A percentile compares a stretch with the other conserved stretches of the same genome.
These are phyloP conservation scores for Sebastes paucispinis DNA, from an alignment of 2,797 vertebrate genomes.

Conservation along the genomic window DNA sequence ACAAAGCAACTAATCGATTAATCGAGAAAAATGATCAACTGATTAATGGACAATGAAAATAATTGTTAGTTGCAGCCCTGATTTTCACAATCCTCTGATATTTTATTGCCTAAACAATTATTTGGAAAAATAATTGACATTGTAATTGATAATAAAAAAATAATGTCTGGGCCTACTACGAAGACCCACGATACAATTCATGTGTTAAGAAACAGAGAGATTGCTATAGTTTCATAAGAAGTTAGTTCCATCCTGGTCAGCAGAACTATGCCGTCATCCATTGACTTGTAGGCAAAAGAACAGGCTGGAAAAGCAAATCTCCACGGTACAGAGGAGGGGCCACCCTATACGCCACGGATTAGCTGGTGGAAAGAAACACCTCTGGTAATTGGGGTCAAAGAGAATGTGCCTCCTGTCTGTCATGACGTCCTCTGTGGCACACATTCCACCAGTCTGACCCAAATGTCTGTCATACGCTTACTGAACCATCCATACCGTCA, in stretches of 20 bases:
- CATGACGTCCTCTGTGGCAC: constrained; percentile 64
- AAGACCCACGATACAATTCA: background rate
- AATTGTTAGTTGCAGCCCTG: too few species aligned
- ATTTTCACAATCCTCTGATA: background rate
- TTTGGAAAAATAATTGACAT: background rate
- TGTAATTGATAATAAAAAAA: background rate
- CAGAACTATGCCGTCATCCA: constrained; percentile 23
- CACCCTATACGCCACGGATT: constrained; percentile 68
- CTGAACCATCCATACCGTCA: constrained; percentile 29
- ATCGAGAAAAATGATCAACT: too few species aligned
- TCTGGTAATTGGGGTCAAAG: constrained; percentile 82
- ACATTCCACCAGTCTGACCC: constrained; percentile 56
- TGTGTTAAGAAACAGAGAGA: background rate
- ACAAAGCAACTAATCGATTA: too few species aligned
- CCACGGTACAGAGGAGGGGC: constrained; percentile 32
- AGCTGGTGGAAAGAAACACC: constrained; percentile 74
- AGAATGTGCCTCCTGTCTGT: constrained; percentile 75
- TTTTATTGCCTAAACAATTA: background rate
- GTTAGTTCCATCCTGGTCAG: constrained; percentile 25
- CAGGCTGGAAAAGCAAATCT: constrained; percentile 50
- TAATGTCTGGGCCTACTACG: too few species aligned
- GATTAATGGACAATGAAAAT: too few species aligned
- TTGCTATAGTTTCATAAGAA: constrained; percentile 23
- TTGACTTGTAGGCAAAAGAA: constrained; percentile 36
- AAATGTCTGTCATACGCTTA: constrained; percentile 59